These are phyloP conservation scores for Emydura subglobosa DNA, from an alignment of 2,113 vertebrate genomes.

Conservation along the genomic window DNA sequence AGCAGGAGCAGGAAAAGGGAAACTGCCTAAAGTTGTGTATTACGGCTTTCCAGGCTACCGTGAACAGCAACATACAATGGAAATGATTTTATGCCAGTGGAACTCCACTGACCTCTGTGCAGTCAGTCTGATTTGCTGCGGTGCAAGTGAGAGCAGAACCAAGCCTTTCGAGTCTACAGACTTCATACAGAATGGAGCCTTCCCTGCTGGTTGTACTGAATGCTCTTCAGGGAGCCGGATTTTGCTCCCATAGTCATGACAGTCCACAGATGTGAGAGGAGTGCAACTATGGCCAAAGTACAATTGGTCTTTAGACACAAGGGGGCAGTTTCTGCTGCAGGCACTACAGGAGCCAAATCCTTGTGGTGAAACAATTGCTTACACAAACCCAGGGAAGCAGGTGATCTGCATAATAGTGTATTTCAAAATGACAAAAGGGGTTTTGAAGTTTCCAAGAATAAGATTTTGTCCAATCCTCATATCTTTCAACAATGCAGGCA, in stretches of 20 bases:
- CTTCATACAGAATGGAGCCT: rapidly evolving
- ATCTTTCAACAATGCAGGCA: not conserved
- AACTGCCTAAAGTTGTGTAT: not conserved
- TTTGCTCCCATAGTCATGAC: not conserved
- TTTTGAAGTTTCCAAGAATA: not conserved
- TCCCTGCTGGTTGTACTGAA: not conserved
- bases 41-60: rapidly evolving
- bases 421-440: not conserved
- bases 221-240: not conserved
- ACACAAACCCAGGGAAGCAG: not conserved
- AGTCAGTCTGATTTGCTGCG: not conserved
- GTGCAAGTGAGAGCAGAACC: not conserved
- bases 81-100: not conserved
- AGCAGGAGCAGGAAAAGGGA: not conserved
- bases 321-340: not conserved
- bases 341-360: not conserved
- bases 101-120: not conserved
- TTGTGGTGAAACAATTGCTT: not conserved
- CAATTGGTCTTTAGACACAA: not conserved
- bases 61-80: not conserved
- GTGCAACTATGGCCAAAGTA: not conserved
- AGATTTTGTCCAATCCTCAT: rapidly evolving
- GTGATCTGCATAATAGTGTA: not conserved
- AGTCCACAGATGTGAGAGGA: not conserved
- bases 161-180: not conserved